A percentile compares a stretch with the other conserved stretches of the same genome.
These are phyloP conservation scores for Listrodromus nycthemerus DNA, from an alignment of 2,888 invertebrate genomes.

Conservation along the genomic window DNA sequence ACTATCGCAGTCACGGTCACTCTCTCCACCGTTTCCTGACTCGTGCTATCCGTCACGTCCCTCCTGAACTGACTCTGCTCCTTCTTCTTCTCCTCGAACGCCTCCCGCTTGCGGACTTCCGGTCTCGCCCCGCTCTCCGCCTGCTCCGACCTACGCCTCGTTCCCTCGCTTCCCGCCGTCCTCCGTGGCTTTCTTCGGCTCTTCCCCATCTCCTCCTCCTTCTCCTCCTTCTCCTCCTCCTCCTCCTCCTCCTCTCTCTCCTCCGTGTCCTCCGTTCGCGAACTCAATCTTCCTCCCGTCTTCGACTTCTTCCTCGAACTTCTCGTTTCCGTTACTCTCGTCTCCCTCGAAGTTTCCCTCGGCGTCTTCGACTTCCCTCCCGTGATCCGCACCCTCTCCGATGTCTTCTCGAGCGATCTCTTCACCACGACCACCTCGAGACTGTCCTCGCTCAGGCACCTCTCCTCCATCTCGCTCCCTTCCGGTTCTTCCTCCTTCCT, in stretches of 20 bases:
- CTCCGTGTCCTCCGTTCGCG: constrained; percentile 51
- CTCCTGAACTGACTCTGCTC: constrained; percentile 68
- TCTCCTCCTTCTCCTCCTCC: constrained; percentile 72
- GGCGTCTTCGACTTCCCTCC: constrained; percentile 76
- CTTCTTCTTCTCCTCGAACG: constrained; percentile 67
- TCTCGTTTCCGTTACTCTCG: constrained; percentile 71
- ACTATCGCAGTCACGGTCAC: constrained; percentile 81
- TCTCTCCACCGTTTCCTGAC: constrained; percentile 81
- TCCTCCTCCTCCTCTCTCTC: constrained; percentile 82
- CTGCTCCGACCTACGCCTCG: constrained; percentile 10
- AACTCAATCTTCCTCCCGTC: constrained; percentile 26
- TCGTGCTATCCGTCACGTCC: constrained; percentile 80
- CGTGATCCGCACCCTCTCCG: constrained; percentile 76
- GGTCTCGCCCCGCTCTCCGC: constrained; percentile 46
- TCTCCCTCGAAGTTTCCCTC: constrained; percentile 74
- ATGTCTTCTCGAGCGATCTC: constrained; percentile 79
- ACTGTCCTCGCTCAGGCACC: constrained; percentile 81
- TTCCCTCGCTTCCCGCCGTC: neutral
- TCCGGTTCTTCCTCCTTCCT: constrained; percentile 70
- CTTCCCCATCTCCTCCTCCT: constrained; percentile 77
- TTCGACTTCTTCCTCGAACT: constrained; percentile 68
- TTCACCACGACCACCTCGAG: constrained; percentile 81
- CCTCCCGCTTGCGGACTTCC: constrained; percentile 58
- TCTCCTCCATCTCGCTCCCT: constrained; percentile 75
- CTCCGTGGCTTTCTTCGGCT: constrained; percentile 59